Percentiles rank a stretch among this genome's conserved stretches.
These are phyloP conservation scores for Theocolax elegans DNA, from an alignment of 1,140 invertebrate genomes.

Conservation along the genomic window DNA sequence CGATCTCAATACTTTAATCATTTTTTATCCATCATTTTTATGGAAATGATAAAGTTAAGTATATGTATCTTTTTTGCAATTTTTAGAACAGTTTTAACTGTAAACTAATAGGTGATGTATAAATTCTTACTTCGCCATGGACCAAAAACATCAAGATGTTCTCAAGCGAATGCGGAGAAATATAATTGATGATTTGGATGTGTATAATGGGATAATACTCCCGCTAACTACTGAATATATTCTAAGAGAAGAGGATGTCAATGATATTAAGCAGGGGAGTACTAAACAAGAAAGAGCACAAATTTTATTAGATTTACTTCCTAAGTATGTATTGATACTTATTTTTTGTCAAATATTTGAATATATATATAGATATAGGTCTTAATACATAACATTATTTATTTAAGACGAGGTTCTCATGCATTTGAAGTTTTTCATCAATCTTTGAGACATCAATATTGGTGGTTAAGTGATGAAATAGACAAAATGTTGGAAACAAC, in stretches of 20 bases:
- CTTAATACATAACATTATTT: conserved; percentile 13
- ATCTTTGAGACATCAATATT: conserved; percentile 57
- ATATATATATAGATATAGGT: too few species aligned
- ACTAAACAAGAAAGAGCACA: conserved; percentile 47
- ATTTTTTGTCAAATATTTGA: conserved; percentile 7
- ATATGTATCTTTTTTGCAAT: too few species aligned
- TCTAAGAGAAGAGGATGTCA: conserved; percentile 54
- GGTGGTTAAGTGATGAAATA: conserved; percentile 58
- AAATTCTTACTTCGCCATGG: conserved; percentile 60
- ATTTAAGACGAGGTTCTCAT: conserved; percentile 53
- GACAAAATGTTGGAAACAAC: conserved; percentile 47
- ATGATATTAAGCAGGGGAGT: conserved; percentile 47
- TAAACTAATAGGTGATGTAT: too few species aligned
- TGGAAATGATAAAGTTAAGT: too few species aligned
- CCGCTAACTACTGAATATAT: conserved; percentile 51
- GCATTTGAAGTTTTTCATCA: conserved; percentile 58
- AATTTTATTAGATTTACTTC: conserved; percentile 56
- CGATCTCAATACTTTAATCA: too few species aligned
- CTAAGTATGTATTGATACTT: conserved; percentile 47
- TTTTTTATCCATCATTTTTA: too few species aligned
- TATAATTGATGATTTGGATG: conserved; percentile 58
- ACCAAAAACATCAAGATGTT: conserved; percentile 53
- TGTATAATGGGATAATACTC: conserved; percentile 58
- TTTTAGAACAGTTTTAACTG: too few species aligned
- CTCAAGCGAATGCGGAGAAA: conserved; percentile 48